These are phyloP conservation scores for Lithobates sylvaticus DNA, from an alignment of 2,797 vertebrate genomes.

Conservation along the genomic window DNA sequence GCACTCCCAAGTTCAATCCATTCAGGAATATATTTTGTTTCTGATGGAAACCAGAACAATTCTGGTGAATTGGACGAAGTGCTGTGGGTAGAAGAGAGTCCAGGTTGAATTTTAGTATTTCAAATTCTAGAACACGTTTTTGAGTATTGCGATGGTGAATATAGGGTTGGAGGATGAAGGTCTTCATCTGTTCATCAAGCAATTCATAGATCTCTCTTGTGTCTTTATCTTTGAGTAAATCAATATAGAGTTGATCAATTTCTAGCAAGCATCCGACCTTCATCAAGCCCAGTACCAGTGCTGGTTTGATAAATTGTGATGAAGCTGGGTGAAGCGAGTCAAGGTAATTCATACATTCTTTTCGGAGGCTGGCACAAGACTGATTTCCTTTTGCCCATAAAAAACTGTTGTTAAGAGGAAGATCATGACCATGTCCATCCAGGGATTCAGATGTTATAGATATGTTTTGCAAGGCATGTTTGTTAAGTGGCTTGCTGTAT, in stretches of 20 bases:
- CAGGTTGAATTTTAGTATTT: constrained; percentile 38
- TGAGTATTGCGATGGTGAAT: neutral
- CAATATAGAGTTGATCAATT: constrained; percentile 69
- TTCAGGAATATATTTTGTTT: constrained; percentile 66
- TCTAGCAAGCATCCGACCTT: constrained; percentile 76
- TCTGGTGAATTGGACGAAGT: neutral
- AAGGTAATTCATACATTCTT: constrained; percentile 74
- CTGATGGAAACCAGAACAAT: constrained; percentile 75
- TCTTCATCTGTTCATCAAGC: constrained; percentile 10
- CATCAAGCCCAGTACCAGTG: constrained; percentile 80
- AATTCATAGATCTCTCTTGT: constrained; percentile 11
- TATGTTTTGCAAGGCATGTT: neutral
- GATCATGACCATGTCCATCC: no score
- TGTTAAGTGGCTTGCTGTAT: neutral
- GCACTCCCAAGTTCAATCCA: constrained; percentile 63
- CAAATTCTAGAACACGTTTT: neutral
- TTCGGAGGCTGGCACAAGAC: constrained; percentile 77
- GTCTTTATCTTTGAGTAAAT: constrained; percentile 18
- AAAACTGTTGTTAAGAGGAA: neutral
- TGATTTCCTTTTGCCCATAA: constrained; percentile 57
- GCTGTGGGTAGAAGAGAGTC: neutral
- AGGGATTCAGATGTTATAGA: neutral
- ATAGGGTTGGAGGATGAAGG: neutral
- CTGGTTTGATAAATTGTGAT: constrained; percentile 79
- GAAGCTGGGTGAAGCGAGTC: constrained; percentile 67